Evolutionary conservation across 2,797 vertebrate genomes (phyloP), one percentile per base, ranked within the genome.

Genomic region (Kryptolebias ocellatus): DNA sequence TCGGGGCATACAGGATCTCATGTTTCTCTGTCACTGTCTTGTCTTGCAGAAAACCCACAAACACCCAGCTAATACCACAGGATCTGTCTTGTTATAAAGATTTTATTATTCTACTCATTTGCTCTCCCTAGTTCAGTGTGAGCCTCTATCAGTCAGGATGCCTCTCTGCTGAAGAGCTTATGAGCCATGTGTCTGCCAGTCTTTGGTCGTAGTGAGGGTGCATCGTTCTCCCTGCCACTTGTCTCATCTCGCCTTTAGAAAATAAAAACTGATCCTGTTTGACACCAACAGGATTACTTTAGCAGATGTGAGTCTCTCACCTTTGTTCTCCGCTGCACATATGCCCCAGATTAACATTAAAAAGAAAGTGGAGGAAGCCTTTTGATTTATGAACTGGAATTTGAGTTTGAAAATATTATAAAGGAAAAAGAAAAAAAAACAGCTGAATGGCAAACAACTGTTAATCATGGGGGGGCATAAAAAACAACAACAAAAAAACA

Each of bases 321-420:
- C 86, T 91, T 91, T 90, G 87, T 87, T 90, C 89, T 85, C 78
- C 2, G 3, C 49, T 47, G 70, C 42, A 56, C 62, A 74, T 67
- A 87, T 72, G 55, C 60, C 49, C 65, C 34, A 49, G 64, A 92
- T 92, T 91, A 87, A 72, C 82, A 92, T 91, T 90, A 87, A 66
- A 81, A 78, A 88, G 68, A 70, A 74, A 51, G 73, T 34, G 54
- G 50, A 63, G 57, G 69, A 72, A 72, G 64, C n/a, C 69, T 69
- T 74, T 72, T 86, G 80, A 90, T 90, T 91, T 79, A 64, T 76
- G 73, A 83, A 81, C 80, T 76, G 72, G 71, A 69, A 45, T 73
- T 74, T 67, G 55, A 64, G 56, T 24, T 24, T 72, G 78, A 76
- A 80, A 82, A 85, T 53, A 60, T 79, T 44, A 18, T 66, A 54